Percentiles rank a stretch among this genome's conserved stretches.
Evolutionary conservation across 2,797 vertebrate genomes (phyloP).

Genomic region (Gobio occitaniae): DNA sequence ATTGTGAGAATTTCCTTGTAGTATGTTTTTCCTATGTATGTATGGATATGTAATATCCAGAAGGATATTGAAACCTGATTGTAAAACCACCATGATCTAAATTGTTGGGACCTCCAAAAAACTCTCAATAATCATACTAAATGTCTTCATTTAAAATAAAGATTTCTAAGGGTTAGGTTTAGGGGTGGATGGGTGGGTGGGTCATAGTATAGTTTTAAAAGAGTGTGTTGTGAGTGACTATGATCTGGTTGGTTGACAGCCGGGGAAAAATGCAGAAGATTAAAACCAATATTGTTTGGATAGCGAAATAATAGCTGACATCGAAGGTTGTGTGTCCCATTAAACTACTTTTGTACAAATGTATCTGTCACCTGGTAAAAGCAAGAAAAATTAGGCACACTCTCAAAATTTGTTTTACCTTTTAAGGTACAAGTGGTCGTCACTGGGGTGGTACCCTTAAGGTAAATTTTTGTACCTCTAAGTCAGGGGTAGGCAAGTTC

Average conservation of each 20-base stretch:
- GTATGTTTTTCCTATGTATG: not conserved
- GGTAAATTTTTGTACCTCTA: too few relatives aligned
- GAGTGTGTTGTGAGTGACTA: not conserved
- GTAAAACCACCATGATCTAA: not conserved
- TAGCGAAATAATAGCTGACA: not conserved
- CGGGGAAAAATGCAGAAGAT: not conserved
- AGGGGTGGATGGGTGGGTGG: not conserved
- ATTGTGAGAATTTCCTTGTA: conserved; percentile 5
- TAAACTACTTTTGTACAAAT: not conserved
- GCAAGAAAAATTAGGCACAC: too few relatives aligned
- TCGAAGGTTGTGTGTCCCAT: not conserved
- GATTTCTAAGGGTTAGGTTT: not conserved
- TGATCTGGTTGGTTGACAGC: not conserved
- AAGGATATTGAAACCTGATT: not conserved
- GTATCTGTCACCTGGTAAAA: too few relatives aligned
- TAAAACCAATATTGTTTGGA: not conserved
- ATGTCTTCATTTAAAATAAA: not conserved
- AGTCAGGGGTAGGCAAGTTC: too few relatives aligned
- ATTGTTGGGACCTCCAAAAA: not conserved
- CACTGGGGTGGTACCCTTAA: too few relatives aligned
- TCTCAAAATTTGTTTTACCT: too few relatives aligned
- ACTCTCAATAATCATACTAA: not conserved
- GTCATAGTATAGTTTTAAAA: not conserved
- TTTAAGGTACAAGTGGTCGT: too few relatives aligned
- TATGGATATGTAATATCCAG: not conserved